phyloP scores from a whole-genome alignment of 2,888 invertebrate species.

The Leistus spinibarbis region DNA sequence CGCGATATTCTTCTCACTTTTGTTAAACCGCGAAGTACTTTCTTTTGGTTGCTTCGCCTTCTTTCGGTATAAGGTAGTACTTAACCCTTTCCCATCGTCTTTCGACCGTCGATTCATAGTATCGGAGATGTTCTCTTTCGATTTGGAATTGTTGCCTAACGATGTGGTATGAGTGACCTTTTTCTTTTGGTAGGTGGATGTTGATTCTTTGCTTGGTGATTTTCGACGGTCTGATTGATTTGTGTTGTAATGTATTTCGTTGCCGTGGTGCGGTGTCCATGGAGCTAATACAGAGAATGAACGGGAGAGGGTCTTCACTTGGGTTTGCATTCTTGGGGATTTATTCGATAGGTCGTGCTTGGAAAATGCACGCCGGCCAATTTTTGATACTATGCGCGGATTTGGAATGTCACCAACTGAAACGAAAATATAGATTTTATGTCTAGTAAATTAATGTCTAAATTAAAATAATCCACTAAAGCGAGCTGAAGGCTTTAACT shows the following conservation, averaged over 20 bases:
- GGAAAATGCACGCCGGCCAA: conserved; percentile 68
- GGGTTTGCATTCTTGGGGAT: conserved; percentile 65
- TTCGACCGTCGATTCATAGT: conserved; percentile 49
- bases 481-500: not conserved
- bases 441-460: too few species aligned
- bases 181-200: conserved; percentile 57
- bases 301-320: conserved; percentile 74
- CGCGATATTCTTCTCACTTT: conserved; percentile 51
- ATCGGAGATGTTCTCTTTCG: conserved; percentile 53
- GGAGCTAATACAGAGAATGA: conserved; percentile 85
- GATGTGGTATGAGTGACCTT: conserved; percentile 48
- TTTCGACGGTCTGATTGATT: conserved; percentile 49
- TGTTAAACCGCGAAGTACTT: conserved; percentile 52
- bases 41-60: conserved; percentile 59
- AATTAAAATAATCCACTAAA: too few species aligned
- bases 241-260: conserved; percentile 73
- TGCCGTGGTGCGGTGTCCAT: conserved; percentile 76
- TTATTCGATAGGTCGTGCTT: conserved; percentile 75
- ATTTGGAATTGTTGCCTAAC: conserved; percentile 42
- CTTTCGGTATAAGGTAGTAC: conserved; percentile 54
- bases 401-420: conserved; percentile 84
- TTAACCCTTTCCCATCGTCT: conserved; percentile 51
- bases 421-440: conserved; percentile 44
- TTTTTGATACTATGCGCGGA: conserved; percentile 60
- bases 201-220: conserved; percentile 43